Evolutionary conservation across 2,797 vertebrate genomes (phyloP), one percentile per base, ranked within the genome.

Genomic region (Syngnathus rostellatus): DNA sequence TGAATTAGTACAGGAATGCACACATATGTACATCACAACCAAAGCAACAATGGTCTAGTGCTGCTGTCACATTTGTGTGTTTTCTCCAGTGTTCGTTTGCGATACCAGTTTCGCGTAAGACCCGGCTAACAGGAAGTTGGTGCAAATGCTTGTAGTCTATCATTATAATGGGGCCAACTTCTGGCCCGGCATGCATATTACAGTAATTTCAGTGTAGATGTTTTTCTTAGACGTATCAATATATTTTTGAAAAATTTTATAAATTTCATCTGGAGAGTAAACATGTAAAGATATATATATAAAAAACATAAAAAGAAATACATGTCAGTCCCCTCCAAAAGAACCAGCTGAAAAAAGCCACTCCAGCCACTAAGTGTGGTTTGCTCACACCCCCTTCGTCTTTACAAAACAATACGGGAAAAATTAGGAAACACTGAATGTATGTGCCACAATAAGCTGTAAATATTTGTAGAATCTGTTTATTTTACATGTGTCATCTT

Each of bases 401-500:
- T 39, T 72, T 70, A 14, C 63, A 58, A 68, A 62, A 62, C 37
- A 62, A 58, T 64, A 72, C 67, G 67, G 66, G 68, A 25, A 73
- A 55, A 76, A 59, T 40, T 48, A 57, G 62, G 62, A 71, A 62
- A 66, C 62, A 48, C 3, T 10, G 50, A 48, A 57, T 62, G 31
- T 65, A 69, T 12, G 64, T 67, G 23, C 37, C 45, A 63, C 59
- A 63, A 51, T 64, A 19, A 10, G 70, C 8, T 58, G 17, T 68
- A 77, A 73, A 69, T 79, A 71, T 45, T 54, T 71, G 77, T 43
- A 55, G 59, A 74, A 75, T 83, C 41, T 73, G 66, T 72, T 63
- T 75, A 71, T 84, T 79, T 81, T 73, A 71, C 76, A 81, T 72
- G 57, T 83, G 84, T 81, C 79, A 66, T 83, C 67, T 80, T 76